Conservation (phyloP, 1,140 invertebrate genomes). For the Lordiphosa collinella region DNA sequence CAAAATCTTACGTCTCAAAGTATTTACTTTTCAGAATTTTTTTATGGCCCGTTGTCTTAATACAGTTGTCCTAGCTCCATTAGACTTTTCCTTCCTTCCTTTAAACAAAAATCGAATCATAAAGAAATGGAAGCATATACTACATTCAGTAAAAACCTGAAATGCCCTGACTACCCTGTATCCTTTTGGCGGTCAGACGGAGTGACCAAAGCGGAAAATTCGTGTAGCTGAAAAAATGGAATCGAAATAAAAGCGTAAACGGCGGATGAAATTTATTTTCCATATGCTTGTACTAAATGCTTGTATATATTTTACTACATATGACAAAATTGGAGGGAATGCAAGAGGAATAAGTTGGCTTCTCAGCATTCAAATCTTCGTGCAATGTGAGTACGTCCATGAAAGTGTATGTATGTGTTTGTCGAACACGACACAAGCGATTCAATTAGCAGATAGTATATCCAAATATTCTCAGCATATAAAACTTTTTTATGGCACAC, state of each 20-base stretch:
- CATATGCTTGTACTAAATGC: no score
- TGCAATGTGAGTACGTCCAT: constrained; percentile 2
- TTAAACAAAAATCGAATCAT: no score
- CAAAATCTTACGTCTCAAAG: no score
- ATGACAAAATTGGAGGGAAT: no score
- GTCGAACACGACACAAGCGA: constrained; percentile 20
- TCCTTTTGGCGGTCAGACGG: constrained; percentile 2
- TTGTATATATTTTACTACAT: no score
- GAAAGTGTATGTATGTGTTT: constrained; percentile 2
- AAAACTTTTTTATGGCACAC: constrained; percentile 42
- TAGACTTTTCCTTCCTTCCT: no score
- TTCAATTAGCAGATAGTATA: constrained; percentile 54
- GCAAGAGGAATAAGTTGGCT: no score
- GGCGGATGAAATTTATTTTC: not conserved
- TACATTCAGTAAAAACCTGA: no score
- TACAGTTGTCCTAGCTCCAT: no score
- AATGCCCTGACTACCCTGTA: not conserved
- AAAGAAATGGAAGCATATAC: no score
- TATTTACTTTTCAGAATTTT: no score
- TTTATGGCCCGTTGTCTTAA: no score
- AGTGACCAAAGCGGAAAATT: constrained; percentile 8
- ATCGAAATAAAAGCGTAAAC: constrained; percentile 20
- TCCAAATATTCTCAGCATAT: constrained; percentile 15
- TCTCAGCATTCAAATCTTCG: not conserved
- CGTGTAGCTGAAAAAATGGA: constrained; percentile 16